Base-by-base conservation (phyloP, 2,888 invertebrate species). In the Sesia apiformis region DNA sequence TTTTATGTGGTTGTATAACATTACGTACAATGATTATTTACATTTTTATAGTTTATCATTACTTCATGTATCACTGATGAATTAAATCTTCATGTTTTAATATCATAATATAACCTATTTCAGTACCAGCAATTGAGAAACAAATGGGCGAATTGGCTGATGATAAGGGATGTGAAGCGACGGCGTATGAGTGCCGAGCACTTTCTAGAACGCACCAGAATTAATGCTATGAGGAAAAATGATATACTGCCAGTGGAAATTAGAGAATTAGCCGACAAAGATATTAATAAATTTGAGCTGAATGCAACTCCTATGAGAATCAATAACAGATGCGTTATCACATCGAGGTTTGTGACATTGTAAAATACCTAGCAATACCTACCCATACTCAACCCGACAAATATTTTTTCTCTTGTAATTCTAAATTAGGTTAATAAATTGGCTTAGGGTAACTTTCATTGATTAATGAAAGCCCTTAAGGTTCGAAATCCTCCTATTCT, bases 131-230 rank as follows among this genome's bases (percentile, higher is more conserved):
- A 94, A 91, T 87, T 93, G 7, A 91, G 95, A 43, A 91, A 91
- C 51, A 94, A 94, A 89, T 97, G 94, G 92, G 92, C 94, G 0
- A 94, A 96, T 76, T 94, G 94, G 91, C 91, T 92, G 70, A 98
- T 97, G 96, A 90, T 94, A 52, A 91, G 95, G 60, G 98, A 99
- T 78, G 94, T 95, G 0, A 96, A 96, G 73, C 91, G 96, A 41
- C 91, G 98, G 54, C 92, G 93, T 67, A 88, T 93, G 70, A 93
- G 94, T 0, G 92, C 93, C 46, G 93, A 97, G 72, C 90, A 93
- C 76, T 96, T 94, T 50, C 91, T 94, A 1, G 93, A 94, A 57
- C 91, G 98, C 60, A 86, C 96, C 55, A 92, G 98, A 56, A 89
- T 97, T 0, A 95, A 97, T 78, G 93, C 96, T 0, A 72, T 99